phyloP scores from a whole-genome alignment of 2,113 vertebrate species.

The Monopterus albus region DNA sequence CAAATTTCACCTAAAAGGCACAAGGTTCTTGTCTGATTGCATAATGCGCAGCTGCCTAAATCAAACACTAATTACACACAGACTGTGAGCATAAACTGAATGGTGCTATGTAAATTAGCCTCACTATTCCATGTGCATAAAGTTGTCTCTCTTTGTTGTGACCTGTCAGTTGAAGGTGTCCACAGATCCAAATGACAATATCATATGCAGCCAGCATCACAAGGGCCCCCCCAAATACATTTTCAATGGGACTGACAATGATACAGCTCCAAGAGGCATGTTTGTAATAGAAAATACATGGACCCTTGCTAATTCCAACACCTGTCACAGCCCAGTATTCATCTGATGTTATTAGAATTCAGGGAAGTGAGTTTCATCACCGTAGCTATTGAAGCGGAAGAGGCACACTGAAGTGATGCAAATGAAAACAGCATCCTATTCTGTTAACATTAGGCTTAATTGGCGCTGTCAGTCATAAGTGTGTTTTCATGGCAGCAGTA shows the following conservation, averaged over 20 bases:
- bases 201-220: conserved; percentile 24
- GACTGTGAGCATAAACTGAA: conserved; percentile 35
- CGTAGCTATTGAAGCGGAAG: conserved; percentile 48
- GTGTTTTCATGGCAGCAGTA: conserved; percentile 47
- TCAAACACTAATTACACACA: conserved; percentile 41
- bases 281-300: conserved; percentile 42
- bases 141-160: conserved; percentile 38
- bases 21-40: conserved; percentile 9
- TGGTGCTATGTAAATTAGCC: conserved; percentile 13
- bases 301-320: conserved; percentile 51
- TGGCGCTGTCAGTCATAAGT: conserved; percentile 55
- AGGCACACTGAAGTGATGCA: conserved; percentile 53
- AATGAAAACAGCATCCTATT: conserved; percentile 47
- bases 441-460: conserved; percentile 43
- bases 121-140: conserved; percentile 21
- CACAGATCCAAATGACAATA: conserved; percentile 40
- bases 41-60: conserved; percentile 42
- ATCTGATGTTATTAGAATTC: conserved; percentile 40
- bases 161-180: conserved; percentile 11
- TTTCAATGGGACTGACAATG: conserved; percentile 43
- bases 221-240: conserved; percentile 32
- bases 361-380: conserved; percentile 39
- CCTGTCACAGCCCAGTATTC: conserved; percentile 55
- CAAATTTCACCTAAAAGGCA: background rate
- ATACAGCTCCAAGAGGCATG: conserved; percentile 34